Evolutionary conservation across 37 sponge, comb jelly and placozoan species (phyloP).

Genomic region (Mnemiopsis leidyi): DNA sequence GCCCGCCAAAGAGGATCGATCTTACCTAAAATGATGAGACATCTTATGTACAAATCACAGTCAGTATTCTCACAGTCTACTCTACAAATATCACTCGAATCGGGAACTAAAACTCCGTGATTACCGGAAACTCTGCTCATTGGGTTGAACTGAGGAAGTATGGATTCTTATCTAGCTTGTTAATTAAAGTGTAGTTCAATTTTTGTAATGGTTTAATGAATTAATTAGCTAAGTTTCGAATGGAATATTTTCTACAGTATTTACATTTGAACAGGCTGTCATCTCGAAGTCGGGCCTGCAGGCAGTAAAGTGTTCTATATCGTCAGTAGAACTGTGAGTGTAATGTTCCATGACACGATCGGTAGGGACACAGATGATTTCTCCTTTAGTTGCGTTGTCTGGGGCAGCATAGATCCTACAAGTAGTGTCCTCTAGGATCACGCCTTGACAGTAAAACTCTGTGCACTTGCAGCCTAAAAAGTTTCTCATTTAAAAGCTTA

Average conservation of each 20-base stretch:
- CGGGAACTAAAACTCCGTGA: not conserved
- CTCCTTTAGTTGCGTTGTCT: not conserved
- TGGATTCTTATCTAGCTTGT: no score
- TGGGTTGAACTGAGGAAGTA: not conserved
- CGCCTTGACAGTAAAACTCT: not conserved
- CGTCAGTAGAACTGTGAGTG: not conserved
- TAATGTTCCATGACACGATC: not conserved
- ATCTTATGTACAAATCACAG: not conserved
- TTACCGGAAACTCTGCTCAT: not conserved
- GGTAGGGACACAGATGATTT: not conserved
- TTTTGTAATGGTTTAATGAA: no score
- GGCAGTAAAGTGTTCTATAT: not conserved
- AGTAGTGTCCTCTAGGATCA: not conserved
- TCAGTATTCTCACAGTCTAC: not conserved
- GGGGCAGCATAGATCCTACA: slow-evolving; percentile 19
- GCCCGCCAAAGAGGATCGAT: no score
- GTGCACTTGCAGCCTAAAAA: not conserved
- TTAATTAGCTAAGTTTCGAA: no score
- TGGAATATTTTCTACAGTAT: no score
- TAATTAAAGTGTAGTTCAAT: no score
- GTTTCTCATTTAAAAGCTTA: no score
- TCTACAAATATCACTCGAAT: not conserved
- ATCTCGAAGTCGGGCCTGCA: not conserved
- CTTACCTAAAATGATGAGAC: not conserved
- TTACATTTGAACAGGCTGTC: not conserved